Percentiles rank a stretch among this genome's conserved stretches.
phyloP scores from a whole-genome alignment of 1,140 invertebrate species.

The Drosophila virilis region DNA sequence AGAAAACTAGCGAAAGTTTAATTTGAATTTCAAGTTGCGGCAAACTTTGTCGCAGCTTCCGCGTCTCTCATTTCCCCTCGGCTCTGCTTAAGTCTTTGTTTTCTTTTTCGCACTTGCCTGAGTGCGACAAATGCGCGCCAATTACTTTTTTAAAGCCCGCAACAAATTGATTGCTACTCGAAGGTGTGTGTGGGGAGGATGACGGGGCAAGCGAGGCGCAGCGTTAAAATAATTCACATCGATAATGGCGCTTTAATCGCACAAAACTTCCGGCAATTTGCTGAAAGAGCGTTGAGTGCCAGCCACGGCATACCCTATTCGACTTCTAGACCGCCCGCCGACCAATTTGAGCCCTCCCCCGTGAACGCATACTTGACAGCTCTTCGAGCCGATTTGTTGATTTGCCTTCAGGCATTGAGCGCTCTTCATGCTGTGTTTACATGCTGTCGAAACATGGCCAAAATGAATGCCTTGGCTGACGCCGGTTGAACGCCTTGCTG shows the following conservation, averaged over 20 bases:
- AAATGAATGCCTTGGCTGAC: conserved; percentile 28
- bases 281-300: conserved; percentile 71
- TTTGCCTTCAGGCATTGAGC: conserved; percentile 55
- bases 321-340: not conserved
- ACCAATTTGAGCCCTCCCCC: conserved; percentile 9
- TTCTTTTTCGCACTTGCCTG: conserved; percentile 28
- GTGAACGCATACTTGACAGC: conserved; percentile 7
- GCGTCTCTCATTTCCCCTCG: not conserved
- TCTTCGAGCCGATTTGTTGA: conserved; percentile 50
- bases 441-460: conserved; percentile 39
- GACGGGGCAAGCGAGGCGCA: conserved; percentile 12
- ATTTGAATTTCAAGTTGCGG: conserved; percentile 77
- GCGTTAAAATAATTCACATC: conserved; percentile 79
- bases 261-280: conserved; percentile 80
- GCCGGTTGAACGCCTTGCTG: conserved; percentile 63
- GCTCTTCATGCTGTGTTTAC: conserved; percentile 35
- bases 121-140: conserved; percentile 69
- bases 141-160: conserved; percentile 70
- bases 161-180: conserved; percentile 74
- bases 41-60: conserved; percentile 53
- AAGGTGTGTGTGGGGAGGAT: conserved; percentile 1
- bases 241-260: conserved; percentile 81
- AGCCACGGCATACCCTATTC: not conserved
- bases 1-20: conserved; percentile 71
- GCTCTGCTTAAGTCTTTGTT: not conserved